Conservation (phyloP, 1,140 invertebrate species). For the Rhynchophorus ferrugineus region DNA sequence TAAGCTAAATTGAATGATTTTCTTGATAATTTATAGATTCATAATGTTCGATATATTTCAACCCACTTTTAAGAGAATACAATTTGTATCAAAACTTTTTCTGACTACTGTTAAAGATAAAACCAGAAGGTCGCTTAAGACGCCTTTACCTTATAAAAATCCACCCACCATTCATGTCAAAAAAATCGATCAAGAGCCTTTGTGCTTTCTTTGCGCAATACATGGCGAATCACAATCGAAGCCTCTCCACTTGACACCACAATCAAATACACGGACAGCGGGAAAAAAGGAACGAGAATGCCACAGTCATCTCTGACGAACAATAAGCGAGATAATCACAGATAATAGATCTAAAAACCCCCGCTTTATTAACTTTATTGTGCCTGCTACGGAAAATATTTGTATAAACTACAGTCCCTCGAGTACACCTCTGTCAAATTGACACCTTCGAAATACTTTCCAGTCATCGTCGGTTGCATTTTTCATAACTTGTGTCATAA, state of each 20-base stretch:
- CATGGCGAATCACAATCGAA: background rate
- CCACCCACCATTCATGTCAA: background rate
- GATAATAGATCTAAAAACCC: slow-evolving; percentile 24
- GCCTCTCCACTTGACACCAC: slow-evolving; percentile 5
- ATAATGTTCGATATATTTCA: too few species aligned
- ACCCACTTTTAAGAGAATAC: too few species aligned
- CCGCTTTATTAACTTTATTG: slow-evolving; percentile 20
- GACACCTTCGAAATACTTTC: slow-evolving; percentile 26
- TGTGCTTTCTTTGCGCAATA: slow-evolving; percentile 9
- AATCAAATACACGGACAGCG: slow-evolving; percentile 7
- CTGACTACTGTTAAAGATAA: too few species aligned
- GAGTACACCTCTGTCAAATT: slow-evolving; percentile 25
- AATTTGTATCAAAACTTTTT: too few species aligned
- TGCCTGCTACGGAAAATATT: slow-evolving; percentile 17
- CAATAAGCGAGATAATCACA: slow-evolving; percentile 20
- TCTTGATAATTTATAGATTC: too few species aligned
- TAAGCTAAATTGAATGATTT: too few species aligned
- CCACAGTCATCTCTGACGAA: slow-evolving; percentile 11
- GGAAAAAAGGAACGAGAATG: background rate
- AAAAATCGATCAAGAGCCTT: background rate
- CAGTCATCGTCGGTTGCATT: slow-evolving; percentile 27
- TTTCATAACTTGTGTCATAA: slow-evolving; percentile 31
- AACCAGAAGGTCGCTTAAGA: too few species aligned
- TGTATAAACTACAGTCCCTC: slow-evolving; percentile 19
- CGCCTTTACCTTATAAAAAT: too few species aligned